A percentile compares a stretch with the other conserved stretches of the same genome.
These are phyloP conservation scores for Lycopodina hypogea DNA, from an alignment of 37 sponge, comb jelly and placozoan genomes.

Conservation along the genomic window DNA sequence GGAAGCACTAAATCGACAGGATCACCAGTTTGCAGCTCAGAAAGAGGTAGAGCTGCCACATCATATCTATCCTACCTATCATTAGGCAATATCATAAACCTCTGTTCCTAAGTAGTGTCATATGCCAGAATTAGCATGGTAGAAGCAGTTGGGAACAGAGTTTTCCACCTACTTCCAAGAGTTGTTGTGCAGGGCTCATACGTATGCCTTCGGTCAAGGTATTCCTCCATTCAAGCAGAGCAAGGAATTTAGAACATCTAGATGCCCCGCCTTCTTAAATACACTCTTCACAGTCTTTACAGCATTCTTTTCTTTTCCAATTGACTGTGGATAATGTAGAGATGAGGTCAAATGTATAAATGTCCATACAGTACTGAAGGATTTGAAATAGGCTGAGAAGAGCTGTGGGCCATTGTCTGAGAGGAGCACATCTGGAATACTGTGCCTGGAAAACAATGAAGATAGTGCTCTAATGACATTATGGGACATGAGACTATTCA, in stretches of 20 bases:
- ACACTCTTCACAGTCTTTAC: constrained; percentile 47
- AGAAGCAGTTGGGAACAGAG: constrained; percentile 34
- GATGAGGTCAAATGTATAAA: constrained; percentile 41
- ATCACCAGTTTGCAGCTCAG: too few species aligned
- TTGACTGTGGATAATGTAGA: constrained; percentile 46
- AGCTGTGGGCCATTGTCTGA: constrained; percentile 54
- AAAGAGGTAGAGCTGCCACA: too few species aligned
- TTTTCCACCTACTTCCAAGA: constrained; percentile 31
- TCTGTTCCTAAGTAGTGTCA: too few species aligned
- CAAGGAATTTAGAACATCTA: constrained; percentile 45
- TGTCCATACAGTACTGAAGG: constrained; percentile 20
- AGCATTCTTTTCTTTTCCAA: constrained; percentile 52
- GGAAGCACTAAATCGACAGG: too few species aligned
- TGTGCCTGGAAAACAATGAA: too few species aligned
- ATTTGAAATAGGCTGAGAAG: constrained; percentile 21
- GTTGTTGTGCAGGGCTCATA: constrained; percentile 33
- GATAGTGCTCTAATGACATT: constrained; percentile 30
- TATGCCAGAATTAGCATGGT: too few species aligned
- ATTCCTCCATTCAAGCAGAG: constrained; percentile 46
- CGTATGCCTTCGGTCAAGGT: constrained; percentile 29
- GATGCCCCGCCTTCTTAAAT: constrained; percentile 29
- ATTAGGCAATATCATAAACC: too few species aligned
- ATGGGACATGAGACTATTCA: constrained; percentile 2
- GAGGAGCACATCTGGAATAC: constrained; percentile 40
- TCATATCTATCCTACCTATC: too few species aligned